phyloP scores from a whole-genome alignment of 2,113 vertebrate species.

The Aegithalos caudatus region DNA sequence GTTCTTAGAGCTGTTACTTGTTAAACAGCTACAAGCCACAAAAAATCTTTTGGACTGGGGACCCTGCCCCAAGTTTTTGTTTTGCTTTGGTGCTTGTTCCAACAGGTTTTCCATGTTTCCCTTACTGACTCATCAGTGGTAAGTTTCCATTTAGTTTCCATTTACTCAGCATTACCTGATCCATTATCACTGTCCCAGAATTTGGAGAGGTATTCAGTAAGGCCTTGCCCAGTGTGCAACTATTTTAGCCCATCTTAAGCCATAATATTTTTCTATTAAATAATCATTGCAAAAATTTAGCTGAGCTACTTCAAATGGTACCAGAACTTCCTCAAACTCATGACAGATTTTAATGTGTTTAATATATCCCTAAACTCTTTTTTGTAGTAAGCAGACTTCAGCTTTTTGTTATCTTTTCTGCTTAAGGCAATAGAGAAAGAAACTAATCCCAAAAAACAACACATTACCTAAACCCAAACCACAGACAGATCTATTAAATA shows the following conservation, averaged over 20 bases:
- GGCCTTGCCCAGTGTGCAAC: neutral
- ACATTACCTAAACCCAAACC: neutral
- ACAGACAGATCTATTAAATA: neutral
- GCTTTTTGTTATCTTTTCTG: neutral
- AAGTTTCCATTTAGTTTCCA: neutral
- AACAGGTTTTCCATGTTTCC: neutral
- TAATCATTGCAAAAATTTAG: neutral
- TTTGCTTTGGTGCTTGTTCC: neutral
- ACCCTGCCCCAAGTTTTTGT: neutral
- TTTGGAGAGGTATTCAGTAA: neutral
- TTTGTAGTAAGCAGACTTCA: neutral
- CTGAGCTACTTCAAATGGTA: neutral
- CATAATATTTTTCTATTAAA: neutral
- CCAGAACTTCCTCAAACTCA: neutral
- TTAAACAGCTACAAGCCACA: neutral
- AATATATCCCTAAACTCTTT: neutral
- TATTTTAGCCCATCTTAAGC: neutral
- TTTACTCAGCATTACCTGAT: neutral
- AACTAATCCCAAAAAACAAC: neutral
- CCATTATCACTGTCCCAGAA: neutral
- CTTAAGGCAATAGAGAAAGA: neutral
- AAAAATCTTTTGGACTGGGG: neutral
- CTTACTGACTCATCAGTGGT: neutral
- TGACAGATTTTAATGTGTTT: neutral
- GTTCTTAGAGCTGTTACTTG: neutral